These are phyloP conservation scores for Drosophila lutescens DNA, from an alignment of 2,888 invertebrate genomes.

Conservation along the genomic window DNA sequence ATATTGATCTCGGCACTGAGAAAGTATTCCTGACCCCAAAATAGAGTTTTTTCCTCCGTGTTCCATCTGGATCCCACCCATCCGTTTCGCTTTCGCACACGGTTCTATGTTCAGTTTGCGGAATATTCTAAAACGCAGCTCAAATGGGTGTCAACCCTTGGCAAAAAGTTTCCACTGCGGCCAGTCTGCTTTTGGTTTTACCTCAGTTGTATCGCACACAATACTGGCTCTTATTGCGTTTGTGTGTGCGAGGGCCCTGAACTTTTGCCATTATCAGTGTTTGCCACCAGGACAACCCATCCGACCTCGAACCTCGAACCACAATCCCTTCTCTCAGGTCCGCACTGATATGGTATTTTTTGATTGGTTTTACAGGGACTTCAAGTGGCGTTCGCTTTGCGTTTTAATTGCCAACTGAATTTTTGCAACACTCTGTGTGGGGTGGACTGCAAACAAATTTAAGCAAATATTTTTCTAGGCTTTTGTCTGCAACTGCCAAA, in stretches of 20 bases:
- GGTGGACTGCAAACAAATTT: slow-evolving; percentile 26
- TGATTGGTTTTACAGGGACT: slow-evolving; percentile 69
- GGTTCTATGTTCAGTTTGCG: slow-evolving; percentile 38
- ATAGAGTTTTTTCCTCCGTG: slow-evolving; percentile 16
- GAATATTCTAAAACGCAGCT: slow-evolving; percentile 50
- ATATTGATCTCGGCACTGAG: neutral
- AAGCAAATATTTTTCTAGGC: slow-evolving; percentile 46
- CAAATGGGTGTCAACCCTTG: slow-evolving; percentile 72
- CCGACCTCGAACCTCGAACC: slow-evolving; percentile 7
- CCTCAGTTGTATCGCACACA: slow-evolving; percentile 48
- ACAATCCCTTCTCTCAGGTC: slow-evolving; percentile 10
- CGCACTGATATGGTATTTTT: slow-evolving; percentile 69
- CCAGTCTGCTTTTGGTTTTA: slow-evolving; percentile 45
- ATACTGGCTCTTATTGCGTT: slow-evolving; percentile 52
- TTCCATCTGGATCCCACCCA: slow-evolving; percentile 18
- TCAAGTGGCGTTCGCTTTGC: slow-evolving; percentile 50
- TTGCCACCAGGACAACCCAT: slow-evolving; percentile 17
- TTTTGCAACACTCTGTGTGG: slow-evolving; percentile 25
- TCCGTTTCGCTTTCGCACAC: slow-evolving; percentile 55
- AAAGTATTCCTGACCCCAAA: no score
- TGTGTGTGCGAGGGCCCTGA: slow-evolving; percentile 18
- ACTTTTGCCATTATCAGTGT: slow-evolving; percentile 65
- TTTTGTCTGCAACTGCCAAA: slow-evolving; percentile 39
- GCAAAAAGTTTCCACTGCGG: slow-evolving; percentile 35
- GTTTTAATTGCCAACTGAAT: slow-evolving; percentile 67